Evolutionary conservation across 2,888 invertebrate genomes (phyloP).

Genomic region (Drosophila borborema): DNA sequence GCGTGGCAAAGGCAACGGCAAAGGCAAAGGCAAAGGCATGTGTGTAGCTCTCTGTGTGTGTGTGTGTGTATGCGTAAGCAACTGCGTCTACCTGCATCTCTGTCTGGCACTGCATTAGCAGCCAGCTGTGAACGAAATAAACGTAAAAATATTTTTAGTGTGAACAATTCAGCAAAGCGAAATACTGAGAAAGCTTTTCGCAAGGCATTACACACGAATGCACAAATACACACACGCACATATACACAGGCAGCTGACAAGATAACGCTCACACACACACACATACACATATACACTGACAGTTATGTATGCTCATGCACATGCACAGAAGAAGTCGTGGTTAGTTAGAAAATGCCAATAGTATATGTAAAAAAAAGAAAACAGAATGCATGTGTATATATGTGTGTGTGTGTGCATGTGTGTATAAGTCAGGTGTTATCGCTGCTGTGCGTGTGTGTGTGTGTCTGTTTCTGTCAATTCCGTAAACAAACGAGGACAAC

Average conservation of each 20-base stretch:
- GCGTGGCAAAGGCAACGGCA: neutral
- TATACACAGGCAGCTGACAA: conserved; percentile 39
- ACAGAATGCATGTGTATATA: neutral
- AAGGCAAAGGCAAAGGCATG: neutral
- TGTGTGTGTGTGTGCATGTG: neutral
- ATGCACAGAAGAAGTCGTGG: conserved; percentile 48
- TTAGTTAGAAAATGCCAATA: conserved; percentile 72
- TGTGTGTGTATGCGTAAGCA: conserved; percentile 4
- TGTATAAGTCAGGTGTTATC: conserved; percentile 8
- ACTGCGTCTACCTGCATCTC: conserved; percentile 31
- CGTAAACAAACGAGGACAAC: conserved; percentile 65
- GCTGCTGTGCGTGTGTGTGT: conserved; percentile 15
- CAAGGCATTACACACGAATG: conserved; percentile 51
- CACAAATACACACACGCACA: conserved; percentile 30
- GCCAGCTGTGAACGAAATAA: conserved; percentile 76
- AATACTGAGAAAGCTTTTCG: conserved; percentile 58
- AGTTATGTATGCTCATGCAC: conserved; percentile 18
- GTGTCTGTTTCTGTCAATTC: conserved; percentile 47
- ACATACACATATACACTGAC: conserved; percentile 7
- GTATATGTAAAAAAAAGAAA: conserved; percentile 40
- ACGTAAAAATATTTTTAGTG: conserved; percentile 76
- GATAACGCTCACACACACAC: conserved; percentile 44
- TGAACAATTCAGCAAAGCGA: conserved; percentile 64
- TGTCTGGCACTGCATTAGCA: conserved; percentile 73
- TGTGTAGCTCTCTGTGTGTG: neutral